Evolutionary conservation across 2,113 vertebrate genomes (phyloP).

Genomic region (Melanerpes aurifrons): DNA sequence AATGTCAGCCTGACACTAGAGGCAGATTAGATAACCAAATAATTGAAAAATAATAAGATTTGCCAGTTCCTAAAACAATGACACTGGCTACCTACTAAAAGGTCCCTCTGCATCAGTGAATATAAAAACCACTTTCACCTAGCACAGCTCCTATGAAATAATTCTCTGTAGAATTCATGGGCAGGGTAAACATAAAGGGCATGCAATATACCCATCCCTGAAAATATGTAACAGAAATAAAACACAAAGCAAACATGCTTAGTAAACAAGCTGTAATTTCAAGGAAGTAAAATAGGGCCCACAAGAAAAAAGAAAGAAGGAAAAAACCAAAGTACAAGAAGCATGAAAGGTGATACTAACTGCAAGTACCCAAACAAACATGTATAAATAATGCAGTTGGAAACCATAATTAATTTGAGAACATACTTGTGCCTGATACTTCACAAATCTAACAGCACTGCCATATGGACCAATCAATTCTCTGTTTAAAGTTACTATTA

Average conservation of each 20-base stretch:
- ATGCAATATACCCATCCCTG: not conserved
- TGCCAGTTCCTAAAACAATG: not conserved
- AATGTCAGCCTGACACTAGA: constrained; percentile 27
- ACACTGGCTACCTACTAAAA: not conserved
- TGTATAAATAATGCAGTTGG: not conserved
- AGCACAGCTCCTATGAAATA: not conserved
- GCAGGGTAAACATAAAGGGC: not conserved
- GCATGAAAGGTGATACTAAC: not conserved
- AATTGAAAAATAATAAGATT: not conserved
- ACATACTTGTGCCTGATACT: not conserved
- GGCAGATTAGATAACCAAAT: not conserved
- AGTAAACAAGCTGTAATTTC: not conserved
- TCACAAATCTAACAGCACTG: not conserved
- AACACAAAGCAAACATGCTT: not conserved
- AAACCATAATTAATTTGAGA: not conserved
- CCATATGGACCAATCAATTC: not conserved
- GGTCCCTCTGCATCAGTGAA: not conserved
- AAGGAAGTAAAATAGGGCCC: not conserved
- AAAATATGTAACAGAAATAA: not conserved
- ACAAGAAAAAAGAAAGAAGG: not conserved
- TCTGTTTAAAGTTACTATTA: not conserved
- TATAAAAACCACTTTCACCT: not conserved
- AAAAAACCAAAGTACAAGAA: not conserved
- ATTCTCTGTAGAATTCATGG: not conserved
- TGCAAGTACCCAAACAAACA: not conserved